phyloP scores from a whole-genome alignment of 2,888 invertebrate species.

The Ophioninae sp. region DNA sequence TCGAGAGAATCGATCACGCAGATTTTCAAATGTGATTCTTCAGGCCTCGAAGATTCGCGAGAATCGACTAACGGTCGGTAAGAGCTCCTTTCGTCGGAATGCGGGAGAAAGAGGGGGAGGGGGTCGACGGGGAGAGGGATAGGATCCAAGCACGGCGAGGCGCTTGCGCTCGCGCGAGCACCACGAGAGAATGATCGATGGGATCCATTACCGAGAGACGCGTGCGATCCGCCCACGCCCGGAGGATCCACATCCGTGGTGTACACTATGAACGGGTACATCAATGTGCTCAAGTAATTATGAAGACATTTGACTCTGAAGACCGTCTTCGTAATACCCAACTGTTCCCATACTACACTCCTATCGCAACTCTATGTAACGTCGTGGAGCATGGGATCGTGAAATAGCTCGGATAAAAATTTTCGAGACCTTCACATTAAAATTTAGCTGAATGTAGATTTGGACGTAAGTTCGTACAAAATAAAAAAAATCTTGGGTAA shows the following conservation, averaged over 20 bases:
- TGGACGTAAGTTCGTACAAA: no score
- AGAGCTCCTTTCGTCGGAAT: constrained; percentile 46
- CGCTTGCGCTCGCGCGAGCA: constrained; percentile 55
- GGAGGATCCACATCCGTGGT: constrained; percentile 63
- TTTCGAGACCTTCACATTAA: no score
- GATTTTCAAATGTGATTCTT: constrained; percentile 32
- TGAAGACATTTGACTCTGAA: background rate
- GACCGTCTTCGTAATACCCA: no score
- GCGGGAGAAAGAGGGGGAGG: constrained; percentile 38
- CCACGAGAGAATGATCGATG: constrained; percentile 74
- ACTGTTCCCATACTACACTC: no score
- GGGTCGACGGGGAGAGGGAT: constrained; percentile 43
- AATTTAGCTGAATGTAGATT: no score
- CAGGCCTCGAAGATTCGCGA: constrained; percentile 63
- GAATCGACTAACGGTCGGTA: constrained; percentile 68
- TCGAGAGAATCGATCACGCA: no score
- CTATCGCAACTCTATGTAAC: no score
- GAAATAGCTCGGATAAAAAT: no score
- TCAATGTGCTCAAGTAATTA: background rate
- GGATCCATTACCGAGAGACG: constrained; percentile 75
- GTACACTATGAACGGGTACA: constrained; percentile 23
- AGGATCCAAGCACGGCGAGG: constrained; percentile 64
- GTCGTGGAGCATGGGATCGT: no score
- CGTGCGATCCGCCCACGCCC: constrained; percentile 76
- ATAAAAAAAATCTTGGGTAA: no score